Evolutionary conservation across 2,113 vertebrate species (phyloP).

Genomic region (Helogale parvula): DNA sequence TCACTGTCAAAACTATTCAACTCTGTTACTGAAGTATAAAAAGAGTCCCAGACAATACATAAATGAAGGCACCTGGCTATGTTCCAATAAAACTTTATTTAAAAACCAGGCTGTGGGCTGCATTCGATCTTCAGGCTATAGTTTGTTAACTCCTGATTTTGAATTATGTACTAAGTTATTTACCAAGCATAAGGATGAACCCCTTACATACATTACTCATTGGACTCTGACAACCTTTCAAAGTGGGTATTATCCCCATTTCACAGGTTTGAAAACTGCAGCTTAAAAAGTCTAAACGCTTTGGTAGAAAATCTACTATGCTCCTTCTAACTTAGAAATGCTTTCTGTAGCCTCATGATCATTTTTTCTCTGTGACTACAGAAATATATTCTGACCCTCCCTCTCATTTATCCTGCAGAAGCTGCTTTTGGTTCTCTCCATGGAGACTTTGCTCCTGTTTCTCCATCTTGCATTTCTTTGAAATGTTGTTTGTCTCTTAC

Average conservation of each 20-base stretch:
- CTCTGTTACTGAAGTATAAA: not conserved
- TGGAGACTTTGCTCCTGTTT: not conserved
- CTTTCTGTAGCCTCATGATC: not conserved
- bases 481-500: conserved; percentile 49
- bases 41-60: not conserved
- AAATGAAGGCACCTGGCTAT: not conserved
- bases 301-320: not conserved
- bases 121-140: not conserved
- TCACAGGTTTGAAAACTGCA: not conserved
- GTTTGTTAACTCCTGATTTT: not conserved
- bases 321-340: not conserved
- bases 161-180: not conserved
- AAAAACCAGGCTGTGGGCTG: not conserved
- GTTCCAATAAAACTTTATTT: conserved; percentile 67
- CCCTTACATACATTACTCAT: not conserved
- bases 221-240: not conserved
- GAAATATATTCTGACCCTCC: not conserved
- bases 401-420: not conserved
- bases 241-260: not conserved
- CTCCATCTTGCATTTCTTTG: not conserved
- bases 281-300: not conserved
- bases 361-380: not conserved
- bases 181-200: not conserved
- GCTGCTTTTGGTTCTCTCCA: not conserved
- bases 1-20: not conserved